A percentile compares a stretch with the other conserved stretches of the same genome.
phyloP scores from a whole-genome alignment of 2,888 invertebrate genomes.

The Mesopsocus fuscifrons region DNA sequence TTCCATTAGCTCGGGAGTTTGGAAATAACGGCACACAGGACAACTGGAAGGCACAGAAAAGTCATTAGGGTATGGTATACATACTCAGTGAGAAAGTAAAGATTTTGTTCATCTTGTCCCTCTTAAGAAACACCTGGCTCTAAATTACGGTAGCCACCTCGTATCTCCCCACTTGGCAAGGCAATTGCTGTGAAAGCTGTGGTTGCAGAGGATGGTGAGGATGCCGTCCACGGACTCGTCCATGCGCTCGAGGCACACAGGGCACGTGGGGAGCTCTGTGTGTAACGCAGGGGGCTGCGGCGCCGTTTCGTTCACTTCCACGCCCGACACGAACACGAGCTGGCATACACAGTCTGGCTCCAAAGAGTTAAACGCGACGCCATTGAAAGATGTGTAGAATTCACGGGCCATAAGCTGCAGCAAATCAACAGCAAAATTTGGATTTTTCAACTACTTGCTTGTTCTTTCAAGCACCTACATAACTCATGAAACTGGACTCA shows the following conservation, averaged over 20 bases:
- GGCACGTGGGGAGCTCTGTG: slow-evolving; percentile 92
- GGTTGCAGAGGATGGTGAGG: slow-evolving; percentile 93
- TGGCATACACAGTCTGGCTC: slow-evolving; percentile 85
- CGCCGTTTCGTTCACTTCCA: slow-evolving; percentile 58
- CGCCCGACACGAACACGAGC: slow-evolving; percentile 84
- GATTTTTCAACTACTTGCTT: too few species aligned
- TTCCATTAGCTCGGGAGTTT: slow-evolving; percentile 59
- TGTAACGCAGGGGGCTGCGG: slow-evolving; percentile 51
- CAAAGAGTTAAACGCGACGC: slow-evolving; percentile 78
- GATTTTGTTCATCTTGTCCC: too few species aligned
- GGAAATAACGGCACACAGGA: slow-evolving; percentile 86
- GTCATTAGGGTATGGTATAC: neutral
- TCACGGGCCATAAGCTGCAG: slow-evolving; percentile 61
- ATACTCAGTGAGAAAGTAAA: neutral
- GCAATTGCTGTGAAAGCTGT: slow-evolving; percentile 93
- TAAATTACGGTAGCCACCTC: too few species aligned
- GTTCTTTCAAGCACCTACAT: too few species aligned
- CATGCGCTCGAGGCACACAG: slow-evolving; percentile 92
- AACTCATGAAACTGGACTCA: too few species aligned
- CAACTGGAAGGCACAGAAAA: slow-evolving; percentile 39
- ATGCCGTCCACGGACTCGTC: slow-evolving; percentile 98
- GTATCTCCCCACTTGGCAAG: slow-evolving; percentile 92
- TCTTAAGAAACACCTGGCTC: too few species aligned
- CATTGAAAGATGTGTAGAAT: slow-evolving; percentile 86
- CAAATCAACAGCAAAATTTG: slow-evolving; percentile 15